These are phyloP conservation scores for Hoplodrina ambigua DNA, from an alignment of 2,888 invertebrate genomes.

Conservation along the genomic window DNA sequence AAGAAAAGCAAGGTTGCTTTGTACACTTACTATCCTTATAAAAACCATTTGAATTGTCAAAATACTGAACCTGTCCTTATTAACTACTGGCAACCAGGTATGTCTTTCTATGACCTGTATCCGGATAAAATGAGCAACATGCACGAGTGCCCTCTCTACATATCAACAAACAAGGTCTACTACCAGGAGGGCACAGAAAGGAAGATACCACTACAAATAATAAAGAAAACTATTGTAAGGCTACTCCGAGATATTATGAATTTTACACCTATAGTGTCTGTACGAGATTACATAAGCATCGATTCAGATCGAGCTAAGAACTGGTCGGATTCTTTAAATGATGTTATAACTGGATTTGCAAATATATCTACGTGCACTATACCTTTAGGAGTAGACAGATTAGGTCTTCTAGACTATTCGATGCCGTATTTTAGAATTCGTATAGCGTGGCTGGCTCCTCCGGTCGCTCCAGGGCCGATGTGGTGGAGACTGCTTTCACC, in stretches of 20 bases:
- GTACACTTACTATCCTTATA: conserved; percentile 79
- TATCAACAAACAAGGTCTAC: conserved; percentile 80
- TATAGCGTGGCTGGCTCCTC: conserved; percentile 81
- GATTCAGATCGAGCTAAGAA: conserved; percentile 78
- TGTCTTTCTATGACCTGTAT: conserved; percentile 65
- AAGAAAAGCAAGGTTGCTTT: conserved; percentile 67
- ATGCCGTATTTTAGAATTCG: conserved; percentile 79
- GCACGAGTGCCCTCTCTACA: conserved; percentile 79
- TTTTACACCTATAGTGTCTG: conserved; percentile 77
- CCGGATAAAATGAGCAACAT: conserved; percentile 80
- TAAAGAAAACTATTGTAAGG: conserved; percentile 74
- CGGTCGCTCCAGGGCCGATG: conserved; percentile 72
- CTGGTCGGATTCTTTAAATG: conserved; percentile 81
- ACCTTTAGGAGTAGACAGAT: conserved; percentile 75
- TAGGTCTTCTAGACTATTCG: conserved; percentile 77
- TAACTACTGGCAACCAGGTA: conserved; percentile 67
- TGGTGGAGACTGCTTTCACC: conserved; percentile 81
- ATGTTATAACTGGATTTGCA: conserved; percentile 75
- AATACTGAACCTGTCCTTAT: conserved; percentile 74
- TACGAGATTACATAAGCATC: conserved; percentile 78
- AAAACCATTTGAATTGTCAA: conserved; percentile 75
- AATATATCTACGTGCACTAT: conserved; percentile 81
- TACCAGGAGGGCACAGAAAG: conserved; percentile 72
- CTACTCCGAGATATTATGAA: conserved; percentile 78
- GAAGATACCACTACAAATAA: conserved; percentile 77